Base-by-base conservation (phyloP, 2,888 invertebrate species). In the Scaptomyza parva region DNA sequence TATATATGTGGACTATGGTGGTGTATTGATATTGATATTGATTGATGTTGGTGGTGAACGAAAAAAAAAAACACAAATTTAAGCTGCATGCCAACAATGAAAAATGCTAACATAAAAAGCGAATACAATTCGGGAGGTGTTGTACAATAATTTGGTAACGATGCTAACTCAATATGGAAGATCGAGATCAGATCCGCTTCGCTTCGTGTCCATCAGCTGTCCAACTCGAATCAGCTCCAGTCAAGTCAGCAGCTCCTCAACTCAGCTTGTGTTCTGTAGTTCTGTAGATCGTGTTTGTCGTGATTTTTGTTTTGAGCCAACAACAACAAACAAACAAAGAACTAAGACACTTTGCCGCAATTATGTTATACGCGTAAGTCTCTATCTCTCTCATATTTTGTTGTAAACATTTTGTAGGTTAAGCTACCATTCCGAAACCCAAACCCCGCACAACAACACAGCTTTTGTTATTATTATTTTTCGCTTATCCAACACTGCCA, bases 321-420 rank as follows among this genome's bases (percentile, higher is more conserved):
- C 60, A 70, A 66, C 60, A 70, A 78, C 66, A 58, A 77, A 65
- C 60, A 70, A 77, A 86, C 81, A 85, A 82, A 86, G 85, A 74
- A 81, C 65, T 82, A 87, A 71, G 83, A 82, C 86, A 82, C 86
- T 86, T 88, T 88, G 82, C 82, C 82, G 82, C 83, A 78, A 88
- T 78, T 78, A 30, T 82, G 78, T 82, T 77, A 86, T 84, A 86
- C 81, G 90, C 89, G 90, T 89, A 89, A 89, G 89, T 89, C 87
- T 86, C 72, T 72, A 59, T 67, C 11, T 44, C 43, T 44, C 43
- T 48, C 33, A 22, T 35, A 7, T 48, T 76, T 75, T 76, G 71
- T 82, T 85, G 67, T 71, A 66, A 64, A 51, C 60, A n/a, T 51
- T 54, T 80, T 64, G 74, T 81, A 84, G 87, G 59, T 55, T 81